A percentile compares a stretch with the other conserved stretches of the same genome.
These are phyloP conservation scores for Melanotaenia pygmaea DNA, from an alignment of 2,797 vertebrate species.

Conservation along the genomic window DNA sequence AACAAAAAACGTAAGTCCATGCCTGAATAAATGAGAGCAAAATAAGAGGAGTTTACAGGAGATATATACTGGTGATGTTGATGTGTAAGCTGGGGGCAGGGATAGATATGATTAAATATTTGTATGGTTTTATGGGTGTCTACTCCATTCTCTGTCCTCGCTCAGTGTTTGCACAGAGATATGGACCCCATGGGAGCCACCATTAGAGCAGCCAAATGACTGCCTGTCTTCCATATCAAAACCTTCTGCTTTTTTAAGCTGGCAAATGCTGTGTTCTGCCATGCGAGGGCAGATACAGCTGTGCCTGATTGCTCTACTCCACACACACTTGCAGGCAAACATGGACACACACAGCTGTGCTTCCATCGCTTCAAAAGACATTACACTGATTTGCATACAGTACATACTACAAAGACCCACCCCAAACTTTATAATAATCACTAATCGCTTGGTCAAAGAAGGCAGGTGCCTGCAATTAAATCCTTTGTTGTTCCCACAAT, in stretches of 20 bases:
- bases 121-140: constrained; percentile 61
- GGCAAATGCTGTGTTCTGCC: constrained; percentile 69
- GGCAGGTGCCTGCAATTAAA: background rate
- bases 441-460: background rate
- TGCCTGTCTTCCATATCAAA: constrained; percentile 73
- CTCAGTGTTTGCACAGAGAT: constrained; percentile 70
- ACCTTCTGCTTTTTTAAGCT: constrained; percentile 75
- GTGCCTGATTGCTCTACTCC: constrained; percentile 62
- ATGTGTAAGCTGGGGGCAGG: constrained; percentile 37
- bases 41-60: constrained; percentile 7
- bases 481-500: background rate
- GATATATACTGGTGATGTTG: constrained; percentile 27
- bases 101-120: constrained; percentile 63
- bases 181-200: constrained; percentile 71
- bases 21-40: constrained; percentile 17
- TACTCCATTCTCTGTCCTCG: constrained; percentile 47
- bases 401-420: background rate
- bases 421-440: background rate
- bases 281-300: constrained; percentile 74
- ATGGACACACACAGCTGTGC: constrained; percentile 25
- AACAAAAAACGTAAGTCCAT: constrained; percentile 19
- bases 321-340: constrained; percentile 30
- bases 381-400: background rate
- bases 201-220: constrained; percentile 78
- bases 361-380: constrained; percentile 10